Conservation (phyloP, 2,113 vertebrate genomes). For the Girardinichthys multiradiatus region DNA sequence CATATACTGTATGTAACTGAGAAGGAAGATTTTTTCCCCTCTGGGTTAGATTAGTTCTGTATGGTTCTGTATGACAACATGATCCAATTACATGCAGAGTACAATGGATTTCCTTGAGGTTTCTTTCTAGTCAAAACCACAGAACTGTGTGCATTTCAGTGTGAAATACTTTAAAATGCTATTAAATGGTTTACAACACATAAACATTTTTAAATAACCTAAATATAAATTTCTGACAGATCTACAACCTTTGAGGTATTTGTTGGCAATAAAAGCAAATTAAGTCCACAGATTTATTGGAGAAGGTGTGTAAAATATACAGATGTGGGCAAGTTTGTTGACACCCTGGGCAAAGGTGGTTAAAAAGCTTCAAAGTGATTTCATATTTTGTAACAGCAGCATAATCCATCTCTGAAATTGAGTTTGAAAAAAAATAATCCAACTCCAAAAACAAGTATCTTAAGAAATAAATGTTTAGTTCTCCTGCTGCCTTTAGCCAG, state of each 20-base stretch:
- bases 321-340: background rate
- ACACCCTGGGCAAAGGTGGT: background rate
- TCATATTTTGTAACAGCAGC: too few relatives aligned
- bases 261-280: background rate
- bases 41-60: background rate
- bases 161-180: background rate
- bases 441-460: too few relatives aligned
- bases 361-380: too few relatives aligned
- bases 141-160: background rate
- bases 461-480: too few relatives aligned
- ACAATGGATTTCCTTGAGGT: background rate
- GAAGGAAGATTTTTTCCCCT: slow-evolving; percentile 2
- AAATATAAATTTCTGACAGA: background rate
- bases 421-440: too few relatives aligned
- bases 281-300: background rate
- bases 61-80: background rate
- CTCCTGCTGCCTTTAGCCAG: too few relatives aligned
- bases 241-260: background rate
- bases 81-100: background rate
- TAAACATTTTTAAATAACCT: background rate
- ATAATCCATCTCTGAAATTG: background rate
- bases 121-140: background rate
- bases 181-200: background rate
- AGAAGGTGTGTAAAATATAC: background rate
- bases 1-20: background rate